Evolutionary conservation across 2,113 vertebrate species (phyloP).

Genomic region (Egretta garzetta): DNA sequence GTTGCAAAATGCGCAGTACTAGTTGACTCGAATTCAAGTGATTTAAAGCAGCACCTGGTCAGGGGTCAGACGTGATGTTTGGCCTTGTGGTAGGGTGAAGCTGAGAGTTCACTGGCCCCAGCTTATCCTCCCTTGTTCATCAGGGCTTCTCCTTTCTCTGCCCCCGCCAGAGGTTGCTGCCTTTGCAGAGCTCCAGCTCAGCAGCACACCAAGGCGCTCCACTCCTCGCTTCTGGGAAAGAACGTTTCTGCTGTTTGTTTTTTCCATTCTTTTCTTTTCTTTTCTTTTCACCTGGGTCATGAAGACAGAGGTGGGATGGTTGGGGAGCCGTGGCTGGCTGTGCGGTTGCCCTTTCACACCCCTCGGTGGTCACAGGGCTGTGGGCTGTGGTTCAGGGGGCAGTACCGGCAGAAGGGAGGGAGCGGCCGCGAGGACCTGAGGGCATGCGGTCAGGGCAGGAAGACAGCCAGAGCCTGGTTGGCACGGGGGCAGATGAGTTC

Average conservation of each 20-base stretch:
- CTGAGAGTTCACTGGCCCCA: neutral
- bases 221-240: neutral
- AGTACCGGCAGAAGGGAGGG: neutral
- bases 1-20: neutral
- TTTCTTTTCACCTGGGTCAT: neutral
- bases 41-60: neutral
- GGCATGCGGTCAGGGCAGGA: accelerated
- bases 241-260: neutral
- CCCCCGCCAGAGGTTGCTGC: neutral
- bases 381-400: neutral
- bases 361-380: accelerated
- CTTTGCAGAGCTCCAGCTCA: neutral
- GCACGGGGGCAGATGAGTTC: neutral
- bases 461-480: neutral
- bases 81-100: neutral
- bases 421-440: accelerated
- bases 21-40: neutral
- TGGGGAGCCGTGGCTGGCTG: neutral
- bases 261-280: neutral
- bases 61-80: neutral
- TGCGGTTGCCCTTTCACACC: accelerated
- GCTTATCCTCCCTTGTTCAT: neutral
- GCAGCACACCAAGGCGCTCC: accelerated
- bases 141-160: neutral
- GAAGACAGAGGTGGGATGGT: neutral